These are phyloP conservation scores for Ecdyonurus torrentis DNA, from an alignment of 2,888 invertebrate species.

Conservation along the genomic window DNA sequence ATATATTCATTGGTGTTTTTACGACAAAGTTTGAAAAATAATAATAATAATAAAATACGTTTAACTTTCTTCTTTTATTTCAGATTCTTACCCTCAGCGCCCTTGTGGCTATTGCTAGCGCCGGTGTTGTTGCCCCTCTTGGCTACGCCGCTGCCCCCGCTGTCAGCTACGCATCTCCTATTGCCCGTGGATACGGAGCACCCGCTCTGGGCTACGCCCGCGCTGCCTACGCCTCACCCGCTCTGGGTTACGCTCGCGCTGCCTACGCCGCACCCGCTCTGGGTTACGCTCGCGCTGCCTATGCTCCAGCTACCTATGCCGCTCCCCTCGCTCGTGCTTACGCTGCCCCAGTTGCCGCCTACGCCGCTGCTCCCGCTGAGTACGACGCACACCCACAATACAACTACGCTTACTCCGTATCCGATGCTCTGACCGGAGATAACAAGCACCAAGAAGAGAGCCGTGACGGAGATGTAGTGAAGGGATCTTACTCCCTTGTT, in stretches of 20 bases:
- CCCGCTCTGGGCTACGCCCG: conserved; percentile 10
- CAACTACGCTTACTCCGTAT: conserved; percentile 9
- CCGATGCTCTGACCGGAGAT: conserved; percentile 10
- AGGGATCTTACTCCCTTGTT: conserved; percentile 7
- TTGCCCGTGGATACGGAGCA: too few relatives aligned
- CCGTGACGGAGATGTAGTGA: conserved; percentile 8
- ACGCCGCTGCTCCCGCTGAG: conserved; percentile 10
- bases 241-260: conserved; percentile 6
- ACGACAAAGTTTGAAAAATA: too few relatives aligned
- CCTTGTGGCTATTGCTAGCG: conserved; percentile 13
- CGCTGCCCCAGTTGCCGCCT: conserved; percentile 8
- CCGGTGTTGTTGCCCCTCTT: conserved; percentile 15
- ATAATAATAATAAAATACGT: too few relatives aligned
- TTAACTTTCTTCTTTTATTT: conserved; percentile 4
- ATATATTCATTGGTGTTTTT: too few relatives aligned
- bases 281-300: neutral
- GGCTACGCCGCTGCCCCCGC: conserved; percentile 18
- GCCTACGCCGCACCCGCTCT: conserved; percentile 3
- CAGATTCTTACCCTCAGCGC: conserved; percentile 12
- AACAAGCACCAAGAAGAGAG: conserved; percentile 10
- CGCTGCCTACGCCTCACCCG: conserved; percentile 15
- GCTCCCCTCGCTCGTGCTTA: conserved; percentile 2
- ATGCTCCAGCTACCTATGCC: neutral
- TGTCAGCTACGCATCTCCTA: too few relatives aligned
- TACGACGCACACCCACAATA: conserved; percentile 12